A percentile compares a stretch with the other conserved stretches of the same genome.
These are phyloP conservation scores for Phataginus tricuspis DNA, from an alignment of 2,797 vertebrate species.

Conservation along the genomic window DNA sequence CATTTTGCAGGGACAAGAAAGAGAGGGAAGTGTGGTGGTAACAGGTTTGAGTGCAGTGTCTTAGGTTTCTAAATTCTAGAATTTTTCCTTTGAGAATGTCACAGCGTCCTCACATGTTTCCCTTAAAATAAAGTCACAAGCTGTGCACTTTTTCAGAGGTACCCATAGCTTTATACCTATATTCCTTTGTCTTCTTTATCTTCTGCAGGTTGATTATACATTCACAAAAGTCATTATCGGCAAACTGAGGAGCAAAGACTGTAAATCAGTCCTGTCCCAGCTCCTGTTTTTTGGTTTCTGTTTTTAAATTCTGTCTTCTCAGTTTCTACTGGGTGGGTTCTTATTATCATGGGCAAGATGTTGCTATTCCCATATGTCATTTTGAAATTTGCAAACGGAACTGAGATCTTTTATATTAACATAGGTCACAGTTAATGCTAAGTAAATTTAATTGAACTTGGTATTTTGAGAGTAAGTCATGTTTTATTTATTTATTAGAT, in stretches of 20 bases:
- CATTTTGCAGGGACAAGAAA: background rate
- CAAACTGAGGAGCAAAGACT: background rate
- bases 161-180: background rate
- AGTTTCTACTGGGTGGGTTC: background rate
- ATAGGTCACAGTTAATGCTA: background rate
- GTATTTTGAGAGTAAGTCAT: constrained; percentile 33
- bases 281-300: background rate
- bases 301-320: background rate
- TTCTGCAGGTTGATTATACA: background rate
- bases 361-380: background rate
- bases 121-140: background rate
- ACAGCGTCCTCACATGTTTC: background rate
- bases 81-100: background rate
- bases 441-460: background rate
- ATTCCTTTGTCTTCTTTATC: background rate
- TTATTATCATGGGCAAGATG: background rate
- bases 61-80: background rate
- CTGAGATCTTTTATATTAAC: background rate
- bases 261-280: background rate
- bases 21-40: background rate
- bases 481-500: constrained; percentile 52
- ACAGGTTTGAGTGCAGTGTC: background rate
- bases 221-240: background rate
- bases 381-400: constrained; percentile 41
- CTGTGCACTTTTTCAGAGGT: background rate